A percentile compares a stretch with the other conserved stretches of the same genome.
These are phyloP conservation scores for Pagrus major DNA, from an alignment of 2,113 vertebrate genomes.

Conservation along the genomic window DNA sequence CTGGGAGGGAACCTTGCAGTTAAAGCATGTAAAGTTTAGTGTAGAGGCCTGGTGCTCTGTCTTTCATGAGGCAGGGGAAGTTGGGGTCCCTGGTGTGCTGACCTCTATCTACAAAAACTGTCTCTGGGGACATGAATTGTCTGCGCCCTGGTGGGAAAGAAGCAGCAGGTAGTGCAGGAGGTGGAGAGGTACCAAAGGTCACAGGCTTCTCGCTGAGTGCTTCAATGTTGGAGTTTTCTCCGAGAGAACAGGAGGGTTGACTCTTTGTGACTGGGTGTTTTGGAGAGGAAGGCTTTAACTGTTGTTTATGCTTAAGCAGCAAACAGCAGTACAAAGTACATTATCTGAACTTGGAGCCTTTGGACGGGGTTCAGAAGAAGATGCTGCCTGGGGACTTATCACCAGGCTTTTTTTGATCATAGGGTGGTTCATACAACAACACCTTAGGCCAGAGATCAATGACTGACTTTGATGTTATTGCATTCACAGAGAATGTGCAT, in stretches of 20 bases:
- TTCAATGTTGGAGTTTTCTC: conserved; percentile 6
- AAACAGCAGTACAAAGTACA: conserved; percentile 30
- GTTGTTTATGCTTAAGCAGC: conserved; percentile 6
- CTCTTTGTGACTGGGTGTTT: neutral
- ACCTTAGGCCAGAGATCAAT: conserved; percentile 14
- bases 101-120: neutral
- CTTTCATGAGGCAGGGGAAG: neutral
- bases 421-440: neutral
- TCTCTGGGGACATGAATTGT: neutral
- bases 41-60: neutral
- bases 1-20: neutral
- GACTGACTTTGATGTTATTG: conserved; percentile 11
- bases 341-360: neutral
- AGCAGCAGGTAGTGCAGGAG: neutral
- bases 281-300: neutral
- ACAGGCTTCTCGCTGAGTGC: neutral
- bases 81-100: neutral
- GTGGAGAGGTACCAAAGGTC: neutral
- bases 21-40: neutral
- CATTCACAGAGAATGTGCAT: neutral
- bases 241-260: neutral
- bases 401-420: conserved; percentile 17
- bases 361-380: neutral
- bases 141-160: neutral
- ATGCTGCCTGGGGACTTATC: neutral